Evolutionary conservation across 2,113 vertebrate species (phyloP).

Genomic region (Polypterus senegalus): DNA sequence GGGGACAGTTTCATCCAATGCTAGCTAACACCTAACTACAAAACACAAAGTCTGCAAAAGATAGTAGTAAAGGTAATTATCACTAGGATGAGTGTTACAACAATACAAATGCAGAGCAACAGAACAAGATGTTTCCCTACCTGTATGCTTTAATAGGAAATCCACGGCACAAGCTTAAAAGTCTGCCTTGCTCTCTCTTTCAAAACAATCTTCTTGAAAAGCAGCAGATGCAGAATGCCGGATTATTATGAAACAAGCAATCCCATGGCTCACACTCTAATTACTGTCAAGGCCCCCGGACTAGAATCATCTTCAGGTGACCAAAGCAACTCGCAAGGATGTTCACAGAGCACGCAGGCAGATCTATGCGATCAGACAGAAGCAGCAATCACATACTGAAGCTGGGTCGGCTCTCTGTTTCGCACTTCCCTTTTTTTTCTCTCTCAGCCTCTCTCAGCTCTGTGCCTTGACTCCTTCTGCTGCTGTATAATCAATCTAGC

Average conservation of each 20-base stretch:
- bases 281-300: slow-evolving; percentile 30
- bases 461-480: slow-evolving; percentile 36
- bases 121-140: not conserved
- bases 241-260: slow-evolving; percentile 23
- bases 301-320: slow-evolving; percentile 34
- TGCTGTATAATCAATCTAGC: slow-evolving; percentile 54
- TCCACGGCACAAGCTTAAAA: not conserved
- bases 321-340: slow-evolving; percentile 39
- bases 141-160: not conserved
- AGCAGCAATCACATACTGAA: slow-evolving; percentile 30
- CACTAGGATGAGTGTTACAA: too few species aligned
- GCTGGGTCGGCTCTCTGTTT: slow-evolving; percentile 15
- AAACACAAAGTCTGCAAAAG: too few species aligned
- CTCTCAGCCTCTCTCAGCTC: slow-evolving; percentile 35
- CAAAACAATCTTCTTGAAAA: not conserved
- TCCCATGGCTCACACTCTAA: slow-evolving; percentile 40
- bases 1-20: too few species aligned
- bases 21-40: too few species aligned
- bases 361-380: slow-evolving; percentile 23
- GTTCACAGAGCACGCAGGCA: slow-evolving; percentile 31
- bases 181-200: not conserved
- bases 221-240: not conserved
- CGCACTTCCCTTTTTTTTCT: slow-evolving; percentile 17
- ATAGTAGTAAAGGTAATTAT: too few species aligned
- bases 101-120: too few species aligned